phyloP scores from a whole-genome alignment of 1,140 invertebrate species.

The Philopotamus ludificatus region DNA sequence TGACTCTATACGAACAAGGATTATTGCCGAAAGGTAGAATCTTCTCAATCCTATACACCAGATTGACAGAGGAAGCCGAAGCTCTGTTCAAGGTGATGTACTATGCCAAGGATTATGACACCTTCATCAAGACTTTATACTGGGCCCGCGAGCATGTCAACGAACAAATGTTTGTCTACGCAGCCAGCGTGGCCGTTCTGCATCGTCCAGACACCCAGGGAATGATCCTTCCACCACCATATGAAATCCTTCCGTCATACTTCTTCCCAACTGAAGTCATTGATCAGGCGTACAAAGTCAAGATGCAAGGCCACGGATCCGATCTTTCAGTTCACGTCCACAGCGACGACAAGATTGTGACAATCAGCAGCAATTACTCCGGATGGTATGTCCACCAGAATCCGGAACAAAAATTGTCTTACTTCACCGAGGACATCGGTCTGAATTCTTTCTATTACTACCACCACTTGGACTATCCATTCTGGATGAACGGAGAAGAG shows the following conservation, averaged over 20 bases:
- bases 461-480: slow-evolving; percentile 62
- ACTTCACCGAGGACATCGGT: slow-evolving; percentile 73
- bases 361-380: slow-evolving; percentile 58
- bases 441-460: slow-evolving; percentile 71
- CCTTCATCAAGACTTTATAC: slow-evolving; percentile 60
- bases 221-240: slow-evolving; percentile 63
- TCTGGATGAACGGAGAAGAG: slow-evolving; percentile 57
- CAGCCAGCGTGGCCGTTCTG: slow-evolving; percentile 59
- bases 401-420: slow-evolving; percentile 59
- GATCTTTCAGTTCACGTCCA: slow-evolving; percentile 49
- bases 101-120: slow-evolving; percentile 64
- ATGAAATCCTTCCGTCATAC: slow-evolving; percentile 67
- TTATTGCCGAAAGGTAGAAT: slow-evolving; percentile 59
- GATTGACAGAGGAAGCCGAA: slow-evolving; percentile 62
- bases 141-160: slow-evolving; percentile 65
- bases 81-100: slow-evolving; percentile 68
- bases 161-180: slow-evolving; percentile 64
- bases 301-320: slow-evolving; percentile 54
- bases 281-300: slow-evolving; percentile 59
- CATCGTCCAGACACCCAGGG: slow-evolving; percentile 63
- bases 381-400: slow-evolving; percentile 53
- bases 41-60: slow-evolving; percentile 62
- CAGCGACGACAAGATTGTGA: slow-evolving; percentile 50
- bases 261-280: slow-evolving; percentile 63
- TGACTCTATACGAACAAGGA: slow-evolving; percentile 57